Percentiles rank a stretch among this genome's conserved stretches.
phyloP scores from a whole-genome alignment of 2,797 vertebrate species.

The Xenops minutus region DNA sequence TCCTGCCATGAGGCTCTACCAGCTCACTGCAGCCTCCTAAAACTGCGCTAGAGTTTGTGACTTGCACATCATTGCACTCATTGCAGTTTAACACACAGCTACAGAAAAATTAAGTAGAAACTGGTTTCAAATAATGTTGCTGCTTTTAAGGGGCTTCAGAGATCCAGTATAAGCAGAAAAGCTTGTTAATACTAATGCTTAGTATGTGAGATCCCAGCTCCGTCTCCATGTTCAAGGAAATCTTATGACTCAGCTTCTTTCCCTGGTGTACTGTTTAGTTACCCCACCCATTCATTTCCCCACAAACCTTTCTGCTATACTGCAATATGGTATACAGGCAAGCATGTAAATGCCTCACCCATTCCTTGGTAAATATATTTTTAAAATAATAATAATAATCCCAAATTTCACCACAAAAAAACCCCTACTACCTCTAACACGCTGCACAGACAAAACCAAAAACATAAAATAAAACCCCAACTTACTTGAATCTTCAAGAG shows the following conservation, averaged over 20 bases:
- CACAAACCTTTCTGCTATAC: not conserved
- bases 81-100: not conserved
- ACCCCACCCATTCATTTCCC: constrained; percentile 48
- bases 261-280: constrained; percentile 26
- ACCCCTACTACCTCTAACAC: not conserved
- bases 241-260: constrained; percentile 42
- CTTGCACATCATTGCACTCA: not conserved
- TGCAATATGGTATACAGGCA: not conserved
- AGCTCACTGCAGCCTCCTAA: not conserved
- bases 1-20: not conserved
- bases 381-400: not conserved
- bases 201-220: not conserved
- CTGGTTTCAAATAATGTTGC: not conserved
- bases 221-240: not conserved
- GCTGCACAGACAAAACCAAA: not conserved
- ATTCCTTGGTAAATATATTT: not conserved
- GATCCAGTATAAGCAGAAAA: not conserved
- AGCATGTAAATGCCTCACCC: not conserved
- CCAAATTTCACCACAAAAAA: not conserved
- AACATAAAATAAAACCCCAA: not conserved
- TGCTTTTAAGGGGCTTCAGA: not conserved
- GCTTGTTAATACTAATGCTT: not conserved
- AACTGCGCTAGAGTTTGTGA: not conserved
- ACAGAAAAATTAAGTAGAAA: not conserved
- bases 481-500: not conserved